Evolutionary conservation across 2,113 vertebrate species (phyloP).

Genomic region (Raja brachyura): DNA sequence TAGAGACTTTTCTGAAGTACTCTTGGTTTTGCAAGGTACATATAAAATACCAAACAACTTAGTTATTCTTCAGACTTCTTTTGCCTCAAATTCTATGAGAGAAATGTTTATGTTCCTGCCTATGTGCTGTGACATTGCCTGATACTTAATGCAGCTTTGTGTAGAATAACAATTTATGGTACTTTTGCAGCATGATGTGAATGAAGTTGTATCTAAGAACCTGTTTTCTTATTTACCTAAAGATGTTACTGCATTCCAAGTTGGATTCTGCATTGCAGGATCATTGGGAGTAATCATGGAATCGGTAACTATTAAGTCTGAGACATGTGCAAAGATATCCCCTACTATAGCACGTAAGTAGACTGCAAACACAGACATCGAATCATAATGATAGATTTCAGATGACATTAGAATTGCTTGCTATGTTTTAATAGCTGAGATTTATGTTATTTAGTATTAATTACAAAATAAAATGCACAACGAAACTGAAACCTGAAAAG

Average conservation of each 20-base stretch:
- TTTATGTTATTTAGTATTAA: neutral
- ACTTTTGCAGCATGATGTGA: neutral
- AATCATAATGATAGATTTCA: neutral
- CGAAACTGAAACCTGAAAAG: neutral
- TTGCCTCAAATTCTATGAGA: neutral
- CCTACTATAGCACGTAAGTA: neutral
- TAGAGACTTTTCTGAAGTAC: neutral
- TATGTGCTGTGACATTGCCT: neutral
- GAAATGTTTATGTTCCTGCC: neutral
- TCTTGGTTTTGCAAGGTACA: neutral
- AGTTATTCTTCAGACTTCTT: neutral
- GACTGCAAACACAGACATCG: neutral
- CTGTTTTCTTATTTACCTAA: neutral
- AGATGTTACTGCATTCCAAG: neutral
- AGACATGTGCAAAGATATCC: fast-evolving
- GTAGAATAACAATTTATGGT: neutral
- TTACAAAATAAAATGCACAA: neutral
- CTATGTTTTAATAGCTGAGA: neutral
- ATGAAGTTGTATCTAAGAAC: neutral
- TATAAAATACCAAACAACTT: neutral
- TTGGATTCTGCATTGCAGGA: neutral
- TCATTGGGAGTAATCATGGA: neutral
- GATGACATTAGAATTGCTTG: neutral
- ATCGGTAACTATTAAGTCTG: neutral
- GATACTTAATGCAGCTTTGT: neutral